Base-by-base conservation (phyloP, 2,888 invertebrate species). In the Luperina nickerlii region DNA sequence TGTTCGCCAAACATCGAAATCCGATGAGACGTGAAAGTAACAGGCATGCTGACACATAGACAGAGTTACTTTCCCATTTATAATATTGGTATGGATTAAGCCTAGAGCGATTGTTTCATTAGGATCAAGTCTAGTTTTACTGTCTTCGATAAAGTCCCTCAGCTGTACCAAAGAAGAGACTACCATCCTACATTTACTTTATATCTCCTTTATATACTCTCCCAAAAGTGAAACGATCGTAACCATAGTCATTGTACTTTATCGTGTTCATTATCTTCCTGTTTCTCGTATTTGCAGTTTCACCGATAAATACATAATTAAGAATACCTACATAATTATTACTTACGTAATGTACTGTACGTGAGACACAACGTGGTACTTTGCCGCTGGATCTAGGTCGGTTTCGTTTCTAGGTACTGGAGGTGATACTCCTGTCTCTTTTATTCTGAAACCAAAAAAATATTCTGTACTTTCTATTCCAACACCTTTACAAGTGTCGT, bases 361-460 rank as follows among this genome's bases (percentile, higher is more conserved):
- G 92, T 98, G 97, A 8, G 97, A 97, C 0, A 98, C 97, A 0
- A 98, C 97, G 85, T 98, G 98, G 89, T 98, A 98, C 90, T 98
- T 98, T 0, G 98, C 97, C 2, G 98, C 98, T 9, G 98, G 97
- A 92, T 98, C 98, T 90, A 98, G 97, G 92, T 98, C 98, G 15
- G 97, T 96, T 91, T 98, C 98, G 74, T 95, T 97, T 74, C 98
- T 96, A 38, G 96, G 94, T 0, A 97, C 95, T 38, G 98, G 98
- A 0, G 98, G 97, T 67, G 97, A 97, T 69, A 98, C 96, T 20
- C 98, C 98, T 8, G 98, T 98, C 90, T 97, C 97, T 71, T 97
- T 94, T 65, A 96, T 97, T 89, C 97, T 93, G 89, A n/a, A 92
- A 91, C 45, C 75, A 76, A 74, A 74, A 57, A 0, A n/a, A 38